phyloP scores from a whole-genome alignment of 2,888 invertebrate species.

The Pyralis farinalis region DNA sequence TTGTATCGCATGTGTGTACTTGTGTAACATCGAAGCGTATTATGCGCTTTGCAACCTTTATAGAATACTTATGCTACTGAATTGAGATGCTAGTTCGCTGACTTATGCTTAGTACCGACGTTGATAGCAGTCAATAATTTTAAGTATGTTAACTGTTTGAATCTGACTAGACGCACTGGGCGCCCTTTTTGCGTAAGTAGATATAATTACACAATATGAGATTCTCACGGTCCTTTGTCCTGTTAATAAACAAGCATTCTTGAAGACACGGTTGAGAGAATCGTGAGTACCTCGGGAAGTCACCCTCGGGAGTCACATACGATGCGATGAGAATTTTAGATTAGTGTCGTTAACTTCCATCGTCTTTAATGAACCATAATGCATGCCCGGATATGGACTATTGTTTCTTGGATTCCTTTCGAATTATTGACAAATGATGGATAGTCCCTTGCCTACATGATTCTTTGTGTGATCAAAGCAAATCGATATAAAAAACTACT shows the following conservation, averaged over 20 bases:
- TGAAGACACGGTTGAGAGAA: conserved; percentile 56
- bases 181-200: too few relatives aligned
- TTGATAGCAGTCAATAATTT: conserved; percentile 13
- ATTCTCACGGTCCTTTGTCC: conserved; percentile 65
- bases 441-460: too few relatives aligned
- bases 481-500: too few relatives aligned
- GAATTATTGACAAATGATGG: conserved; percentile 7
- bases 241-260: conserved; percentile 67
- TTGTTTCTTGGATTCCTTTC: conserved; percentile 9
- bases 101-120: conserved; percentile 8
- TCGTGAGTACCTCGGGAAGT: conserved; percentile 50
- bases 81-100: too few relatives aligned
- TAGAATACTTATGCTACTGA: too few relatives aligned
- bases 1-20: conserved; percentile 12
- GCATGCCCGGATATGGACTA: conserved; percentile 26
- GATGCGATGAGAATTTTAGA: conserved; percentile 66
- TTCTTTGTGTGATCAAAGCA: too few relatives aligned
- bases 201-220: conserved; percentile 15
- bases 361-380: conserved; percentile 52
- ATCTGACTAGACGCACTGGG: too few relatives aligned
- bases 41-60: conserved; percentile 1
- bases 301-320: conserved; percentile 54
- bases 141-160: too few relatives aligned
- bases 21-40: conserved; percentile 15
- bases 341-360: conserved; percentile 56